Conservation (phyloP, 2,113 vertebrate species). For the Tyrannus savana region DNA sequence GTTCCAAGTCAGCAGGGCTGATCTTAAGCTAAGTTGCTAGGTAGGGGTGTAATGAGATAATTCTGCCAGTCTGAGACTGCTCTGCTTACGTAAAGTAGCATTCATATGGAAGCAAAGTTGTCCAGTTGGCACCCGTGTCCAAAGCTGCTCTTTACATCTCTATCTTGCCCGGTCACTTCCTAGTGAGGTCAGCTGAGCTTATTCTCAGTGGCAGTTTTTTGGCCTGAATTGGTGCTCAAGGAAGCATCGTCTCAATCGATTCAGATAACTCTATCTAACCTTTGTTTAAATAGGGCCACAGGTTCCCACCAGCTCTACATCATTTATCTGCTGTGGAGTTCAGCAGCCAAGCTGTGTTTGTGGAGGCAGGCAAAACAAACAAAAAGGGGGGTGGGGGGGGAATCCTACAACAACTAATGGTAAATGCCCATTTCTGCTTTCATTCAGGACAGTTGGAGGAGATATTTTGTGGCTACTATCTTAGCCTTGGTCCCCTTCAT, state of each 20-base stretch:
- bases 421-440: not conserved
- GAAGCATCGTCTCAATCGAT: constrained; percentile 32
- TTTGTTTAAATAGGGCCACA: constrained; percentile 36
- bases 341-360: not conserved
- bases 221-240: constrained; percentile 21
- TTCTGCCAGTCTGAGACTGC: not conserved
- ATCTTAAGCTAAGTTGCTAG: not conserved
- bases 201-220: constrained; percentile 26
- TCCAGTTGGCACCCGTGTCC: fast-evolving
- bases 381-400: not conserved
- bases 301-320: not conserved
- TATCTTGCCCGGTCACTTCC: not conserved
- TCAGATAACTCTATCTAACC: not conserved
- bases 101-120: not conserved
- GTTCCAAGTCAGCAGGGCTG: not conserved
- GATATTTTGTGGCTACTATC: not conserved
- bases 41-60: not conserved
- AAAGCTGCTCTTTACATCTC: not conserved
- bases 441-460: not conserved
- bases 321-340: constrained; percentile 6
- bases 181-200: not conserved
- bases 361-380: not conserved
- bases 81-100: not conserved
- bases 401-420: not conserved
- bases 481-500: not conserved